Evolutionary conservation across 2,888 invertebrate species (phyloP), one percentile per base, ranked within the genome.

Genomic region (Loripinus fragilis): DNA sequence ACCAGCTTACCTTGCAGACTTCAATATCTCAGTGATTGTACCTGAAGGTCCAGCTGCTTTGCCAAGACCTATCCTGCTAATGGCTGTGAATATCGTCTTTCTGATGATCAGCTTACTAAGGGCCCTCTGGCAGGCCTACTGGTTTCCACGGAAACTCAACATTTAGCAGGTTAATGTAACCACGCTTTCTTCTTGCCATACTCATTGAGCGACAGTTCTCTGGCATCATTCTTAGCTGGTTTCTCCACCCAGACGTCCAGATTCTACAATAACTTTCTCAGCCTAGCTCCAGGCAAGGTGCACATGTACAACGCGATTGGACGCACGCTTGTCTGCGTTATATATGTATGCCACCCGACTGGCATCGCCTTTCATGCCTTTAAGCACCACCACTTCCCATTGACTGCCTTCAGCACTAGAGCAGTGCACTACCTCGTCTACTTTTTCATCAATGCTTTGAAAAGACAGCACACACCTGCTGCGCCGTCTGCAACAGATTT

Each of bases 171-270:
- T n/a, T 50, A n/a, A 12, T 50, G 17, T 50, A 20, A 20, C 50
- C 50, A 50, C 5, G 50, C 50, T 20, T 8, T n/a, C n/a, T 50
- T 50, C 50, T 74, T 74, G 15, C 69, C 71, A 15, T 69, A 55
- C 30, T 72, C 77, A 60, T 68, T 28, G 15, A 68, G 50, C 52
- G 73, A 68, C 38, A 76, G 23, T 48, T 67, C 67, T 45, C 77
- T 60, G 20, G 33, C n/a, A 12, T 42, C 67, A 41, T 67, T 50
- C 50, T 12, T 50, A n/a, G n/a, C 50, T 20, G 50, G 50, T 38
- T 75, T 75, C 75, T 75, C 75, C 8, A 64, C 75, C 17, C 64
- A 45, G 50, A 70, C 69, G 70, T 75, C 75, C 65, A 70, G 75
- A 65, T 75, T 75, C 5, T 50, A 50, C 17, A 50, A n/a, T n/a